Conservation (phyloP, 2,888 invertebrate species). For the Cryptocephalus moraei region DNA sequence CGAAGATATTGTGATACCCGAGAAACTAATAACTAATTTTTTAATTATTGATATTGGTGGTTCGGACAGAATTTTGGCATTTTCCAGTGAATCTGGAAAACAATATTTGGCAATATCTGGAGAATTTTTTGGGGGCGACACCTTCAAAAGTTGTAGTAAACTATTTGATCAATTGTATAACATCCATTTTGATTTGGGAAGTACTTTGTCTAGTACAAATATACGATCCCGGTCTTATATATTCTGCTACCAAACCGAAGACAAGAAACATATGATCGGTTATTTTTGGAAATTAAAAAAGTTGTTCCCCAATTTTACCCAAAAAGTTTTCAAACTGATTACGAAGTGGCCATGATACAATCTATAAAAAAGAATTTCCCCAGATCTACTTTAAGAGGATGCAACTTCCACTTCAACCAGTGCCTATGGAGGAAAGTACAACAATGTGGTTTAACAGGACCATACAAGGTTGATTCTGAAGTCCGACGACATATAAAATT, state of each 20-base stretch:
- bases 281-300: background rate
- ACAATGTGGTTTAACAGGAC: background rate
- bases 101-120: too few relatives aligned
- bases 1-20: too few relatives aligned
- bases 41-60: too few relatives aligned
- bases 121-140: too few relatives aligned
- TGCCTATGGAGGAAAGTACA: slow-evolving; percentile 1
- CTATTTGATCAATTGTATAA: too few relatives aligned
- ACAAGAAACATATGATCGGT: background rate
- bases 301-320: background rate
- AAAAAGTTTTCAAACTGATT: background rate
- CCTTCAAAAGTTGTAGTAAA: too few relatives aligned
- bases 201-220: too few relatives aligned
- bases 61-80: too few relatives aligned
- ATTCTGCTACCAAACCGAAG: background rate
- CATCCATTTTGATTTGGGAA: too few relatives aligned
- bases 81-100: too few relatives aligned
- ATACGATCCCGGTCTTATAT: background rate
- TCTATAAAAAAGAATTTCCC: background rate
- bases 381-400: background rate
- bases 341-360: background rate
- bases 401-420: slow-evolving; percentile 1
- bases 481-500: background rate
- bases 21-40: too few relatives aligned
- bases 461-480: background rate